These are phyloP conservation scores for Gasteruption jaculator DNA, from an alignment of 2,888 invertebrate genomes.

Conservation along the genomic window DNA sequence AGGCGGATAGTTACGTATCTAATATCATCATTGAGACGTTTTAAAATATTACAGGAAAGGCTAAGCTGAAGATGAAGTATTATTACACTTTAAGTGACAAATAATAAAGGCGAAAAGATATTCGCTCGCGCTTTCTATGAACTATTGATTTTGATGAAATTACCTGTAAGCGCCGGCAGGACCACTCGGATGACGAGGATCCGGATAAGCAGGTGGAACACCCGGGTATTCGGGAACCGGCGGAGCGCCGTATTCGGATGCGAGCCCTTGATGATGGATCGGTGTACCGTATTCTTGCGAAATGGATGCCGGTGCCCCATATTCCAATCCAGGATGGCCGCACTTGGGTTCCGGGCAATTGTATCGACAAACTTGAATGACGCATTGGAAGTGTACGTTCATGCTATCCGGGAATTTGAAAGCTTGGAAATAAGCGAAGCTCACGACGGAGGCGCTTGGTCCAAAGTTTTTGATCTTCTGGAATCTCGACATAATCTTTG, in stretches of 20 bases:
- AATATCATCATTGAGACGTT: too few species aligned
- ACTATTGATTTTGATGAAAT: slow-evolving; percentile 1
- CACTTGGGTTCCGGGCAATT: slow-evolving; percentile 93
- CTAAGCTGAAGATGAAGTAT: too few species aligned
- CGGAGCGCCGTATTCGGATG: slow-evolving; percentile 69
- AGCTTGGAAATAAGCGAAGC: slow-evolving; percentile 94
- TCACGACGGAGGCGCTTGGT: slow-evolving; percentile 88
- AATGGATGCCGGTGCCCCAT: slow-evolving; percentile 47
- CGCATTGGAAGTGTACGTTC: slow-evolving; percentile 96
- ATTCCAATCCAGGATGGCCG: slow-evolving; percentile 57
- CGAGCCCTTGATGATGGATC: slow-evolving; percentile 51
- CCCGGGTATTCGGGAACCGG: slow-evolving; percentile 67
- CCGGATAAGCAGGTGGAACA: slow-evolving; percentile 78
- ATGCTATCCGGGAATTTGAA: slow-evolving; percentile 96
- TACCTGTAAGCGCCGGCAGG: slow-evolving; percentile 69
- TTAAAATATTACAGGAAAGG: too few species aligned
- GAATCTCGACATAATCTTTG: slow-evolving; percentile 92
- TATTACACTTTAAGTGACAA: too few species aligned
- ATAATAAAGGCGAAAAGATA: too few species aligned
- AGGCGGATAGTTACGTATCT: too few species aligned
- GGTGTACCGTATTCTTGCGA: slow-evolving; percentile 66
- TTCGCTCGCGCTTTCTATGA: not conserved
- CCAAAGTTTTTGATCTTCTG: slow-evolving; percentile 95
- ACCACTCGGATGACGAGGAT: slow-evolving; percentile 83
- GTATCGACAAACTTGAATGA: slow-evolving; percentile 90